phyloP scores from a whole-genome alignment of 2,113 vertebrate species.

The Xyrauchen texanus region DNA sequence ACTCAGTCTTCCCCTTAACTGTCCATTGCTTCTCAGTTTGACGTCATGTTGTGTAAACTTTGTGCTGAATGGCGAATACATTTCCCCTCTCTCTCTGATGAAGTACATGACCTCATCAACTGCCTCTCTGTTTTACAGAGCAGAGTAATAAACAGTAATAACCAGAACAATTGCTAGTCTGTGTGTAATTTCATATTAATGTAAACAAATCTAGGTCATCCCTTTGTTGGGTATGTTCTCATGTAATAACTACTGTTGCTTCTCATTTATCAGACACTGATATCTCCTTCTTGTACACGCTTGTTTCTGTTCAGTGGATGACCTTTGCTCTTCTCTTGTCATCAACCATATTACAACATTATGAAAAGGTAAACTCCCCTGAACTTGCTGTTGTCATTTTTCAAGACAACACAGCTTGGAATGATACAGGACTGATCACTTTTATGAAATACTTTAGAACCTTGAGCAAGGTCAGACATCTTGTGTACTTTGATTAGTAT shows the following conservation, averaged over 20 bases:
- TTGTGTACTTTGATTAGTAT: conserved; percentile 41
- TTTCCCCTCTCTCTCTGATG: neutral
- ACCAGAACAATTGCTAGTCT: conserved; percentile 2
- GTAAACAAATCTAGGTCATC: neutral
- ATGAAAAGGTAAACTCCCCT: conserved; percentile 22
- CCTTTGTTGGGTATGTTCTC: neutral
- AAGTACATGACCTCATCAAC: conserved; percentile 14
- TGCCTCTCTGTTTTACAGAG: neutral
- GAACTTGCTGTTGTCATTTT: conserved; percentile 27
- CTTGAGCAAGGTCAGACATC: conserved; percentile 49
- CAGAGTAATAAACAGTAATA: neutral
- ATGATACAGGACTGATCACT: conserved; percentile 30
- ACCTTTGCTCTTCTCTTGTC: conserved; percentile 29
- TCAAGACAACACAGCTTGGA: conserved; percentile 29
- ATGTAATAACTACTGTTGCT: too few relatives aligned
- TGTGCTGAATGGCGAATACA: conserved; percentile 56
- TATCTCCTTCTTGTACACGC: neutral
- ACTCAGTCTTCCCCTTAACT: neutral
- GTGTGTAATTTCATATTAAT: neutral
- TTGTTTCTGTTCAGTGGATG: neutral
- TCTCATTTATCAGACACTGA: neutral
- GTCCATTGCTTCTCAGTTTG: conserved; percentile 42
- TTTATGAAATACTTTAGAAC: conserved; percentile 39
- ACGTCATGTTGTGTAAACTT: conserved; percentile 72
- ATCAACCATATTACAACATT: conserved; percentile 15